Evolutionary conservation across 2,888 invertebrate genomes (phyloP).

Genomic region (Papilio gigon): DNA sequence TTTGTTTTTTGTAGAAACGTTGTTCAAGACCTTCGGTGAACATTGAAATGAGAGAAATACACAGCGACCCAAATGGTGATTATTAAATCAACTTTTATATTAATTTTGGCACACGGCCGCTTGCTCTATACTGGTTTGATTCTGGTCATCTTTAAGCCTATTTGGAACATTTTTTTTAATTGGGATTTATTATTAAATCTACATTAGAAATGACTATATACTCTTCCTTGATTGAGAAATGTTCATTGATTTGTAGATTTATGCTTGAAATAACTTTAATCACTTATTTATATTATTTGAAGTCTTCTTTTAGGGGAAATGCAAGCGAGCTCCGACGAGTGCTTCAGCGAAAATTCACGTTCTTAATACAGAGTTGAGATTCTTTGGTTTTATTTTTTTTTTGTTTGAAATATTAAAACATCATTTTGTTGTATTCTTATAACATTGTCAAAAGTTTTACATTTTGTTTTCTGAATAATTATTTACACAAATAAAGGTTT

Average conservation of each 20-base stretch:
- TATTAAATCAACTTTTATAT: neutral
- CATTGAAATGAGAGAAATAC: conserved; percentile 30
- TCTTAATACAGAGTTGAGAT: neutral
- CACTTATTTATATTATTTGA: no score
- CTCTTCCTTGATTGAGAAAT: no score
- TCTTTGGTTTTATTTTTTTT: neutral
- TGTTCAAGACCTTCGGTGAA: conserved; percentile 22
- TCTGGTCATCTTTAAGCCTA: no score
- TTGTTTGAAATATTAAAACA: neutral
- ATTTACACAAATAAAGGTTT: neutral
- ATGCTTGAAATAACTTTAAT: no score
- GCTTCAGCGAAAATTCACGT: neutral
- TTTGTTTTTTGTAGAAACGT: conserved; percentile 27
- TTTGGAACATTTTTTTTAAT: no score
- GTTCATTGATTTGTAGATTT: no score
- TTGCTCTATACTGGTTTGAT: no score
- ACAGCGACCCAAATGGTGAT: neutral
- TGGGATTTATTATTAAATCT: no score
- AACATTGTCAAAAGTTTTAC: neutral
- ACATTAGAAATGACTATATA: no score
- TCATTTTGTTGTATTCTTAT: neutral
- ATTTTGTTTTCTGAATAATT: neutral
- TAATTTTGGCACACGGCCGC: no score
- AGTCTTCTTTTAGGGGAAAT: neutral
- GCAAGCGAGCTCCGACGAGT: conserved; percentile 4